Evolutionary conservation across 2,113 vertebrate species (phyloP), one percentile per base, ranked within the genome.

Genomic region (Sturnus vulgaris): DNA sequence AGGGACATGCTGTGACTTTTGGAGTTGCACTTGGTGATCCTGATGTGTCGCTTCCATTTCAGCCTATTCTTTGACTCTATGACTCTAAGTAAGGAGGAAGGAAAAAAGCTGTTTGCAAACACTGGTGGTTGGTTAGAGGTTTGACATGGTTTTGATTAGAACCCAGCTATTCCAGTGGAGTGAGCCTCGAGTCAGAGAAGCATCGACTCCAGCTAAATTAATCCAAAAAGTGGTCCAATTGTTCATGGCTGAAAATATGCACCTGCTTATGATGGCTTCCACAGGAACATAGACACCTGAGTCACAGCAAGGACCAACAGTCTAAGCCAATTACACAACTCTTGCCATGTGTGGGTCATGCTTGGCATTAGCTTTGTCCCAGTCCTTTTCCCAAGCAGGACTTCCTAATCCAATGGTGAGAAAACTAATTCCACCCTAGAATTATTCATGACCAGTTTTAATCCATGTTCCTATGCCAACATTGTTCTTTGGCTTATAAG

Each of bases 371-470:
- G 49, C 42, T 85, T 80, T 80, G 42, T 31, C 73, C 63, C 28
- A 47, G 28, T 60, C 33, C 37, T 79, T 31, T 35, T 80, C 70
- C 53, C 57, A 84, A 66, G 46, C 3, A 52, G 10, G 22, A 37
- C 60, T 75, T 92, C 25, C 22, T 75, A 77, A 82, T 52, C 22
- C 50, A 65, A 61, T 3, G 40, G 53, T 13, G 46, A 93, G 52
- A 96, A 76, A 88, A 17, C 50, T 77, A 82, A 90, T 88, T 90
- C 75, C 64, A 61, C 30, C 31, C 56, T 86, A 39, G 61, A 83
- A 83, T 76, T 93, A 93, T 88, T 86, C 76, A 95, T 49, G 56
- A 47, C 35, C 24, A 52, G 64, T 70, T 96, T 81, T 88, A 95
- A 94, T 86, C 80, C 77, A 93, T 95, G 76, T 68, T 86, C 86